A percentile compares a stretch with the other conserved stretches of the same genome.
Evolutionary conservation across 1,140 invertebrate species (phyloP).

Genomic region (Drosophila gunungcola): DNA sequence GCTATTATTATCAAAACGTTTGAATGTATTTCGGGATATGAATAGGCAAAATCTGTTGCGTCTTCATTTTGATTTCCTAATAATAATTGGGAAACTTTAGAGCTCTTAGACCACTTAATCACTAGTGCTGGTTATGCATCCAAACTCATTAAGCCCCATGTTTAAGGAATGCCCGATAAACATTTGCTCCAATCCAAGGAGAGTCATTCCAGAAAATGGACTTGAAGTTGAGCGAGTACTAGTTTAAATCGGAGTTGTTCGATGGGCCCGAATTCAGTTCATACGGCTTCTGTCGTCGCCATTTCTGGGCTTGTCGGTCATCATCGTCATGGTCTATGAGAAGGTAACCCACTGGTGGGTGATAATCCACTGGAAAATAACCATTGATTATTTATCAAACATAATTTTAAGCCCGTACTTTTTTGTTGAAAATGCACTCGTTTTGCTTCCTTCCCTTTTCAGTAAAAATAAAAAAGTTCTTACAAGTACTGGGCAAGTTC

Average conservation of each 20-base stretch:
- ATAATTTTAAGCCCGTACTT: too few species aligned
- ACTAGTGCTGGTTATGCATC: constrained; percentile 11
- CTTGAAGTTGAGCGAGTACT: constrained; percentile 1
- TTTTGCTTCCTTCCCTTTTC: too few species aligned
- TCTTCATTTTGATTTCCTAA: background rate
- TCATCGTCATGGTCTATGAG: constrained; percentile 50
- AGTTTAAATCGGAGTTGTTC: background rate
- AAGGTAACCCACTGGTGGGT: background rate
- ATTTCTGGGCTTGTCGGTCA: constrained; percentile 49
- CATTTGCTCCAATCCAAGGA: constrained; percentile 36
- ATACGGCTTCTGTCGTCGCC: constrained; percentile 27
- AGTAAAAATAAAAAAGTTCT: too few species aligned
- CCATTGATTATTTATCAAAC: too few species aligned
- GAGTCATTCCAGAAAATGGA: constrained; percentile 5
- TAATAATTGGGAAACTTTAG: constrained; percentile 7
- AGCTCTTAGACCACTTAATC: background rate
- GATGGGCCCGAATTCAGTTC: background rate
- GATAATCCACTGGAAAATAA: constrained; percentile 8
- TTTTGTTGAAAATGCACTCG: too few species aligned
- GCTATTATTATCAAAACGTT: background rate
- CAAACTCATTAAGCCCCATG: constrained; percentile 45
- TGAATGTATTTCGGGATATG: background rate
- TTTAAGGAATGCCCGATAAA: constrained; percentile 51
- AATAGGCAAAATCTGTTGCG: background rate
- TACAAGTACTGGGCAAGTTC: too few species aligned